Percentiles rank a stretch among this genome's conserved stretches.
Evolutionary conservation across 2,797 vertebrate species (phyloP).

Genomic region (Trichosurus vulpecula): DNA sequence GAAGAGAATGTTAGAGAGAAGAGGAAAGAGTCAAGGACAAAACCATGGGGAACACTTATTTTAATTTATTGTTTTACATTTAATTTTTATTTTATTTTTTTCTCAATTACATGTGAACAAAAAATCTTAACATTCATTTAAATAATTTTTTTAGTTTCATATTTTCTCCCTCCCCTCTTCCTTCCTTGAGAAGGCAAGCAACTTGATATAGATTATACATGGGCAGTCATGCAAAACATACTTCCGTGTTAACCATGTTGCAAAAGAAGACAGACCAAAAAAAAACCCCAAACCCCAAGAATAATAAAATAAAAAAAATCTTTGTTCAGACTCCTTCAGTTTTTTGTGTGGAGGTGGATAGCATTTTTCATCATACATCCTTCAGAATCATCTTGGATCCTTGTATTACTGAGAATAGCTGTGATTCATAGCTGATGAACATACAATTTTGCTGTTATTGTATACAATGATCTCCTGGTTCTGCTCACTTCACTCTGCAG

Average conservation of each 20-base stretch:
- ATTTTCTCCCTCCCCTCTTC: too few species aligned
- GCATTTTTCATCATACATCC: not conserved
- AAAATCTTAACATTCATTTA: too few species aligned
- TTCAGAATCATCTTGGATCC: not conserved
- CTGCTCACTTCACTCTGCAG: not conserved
- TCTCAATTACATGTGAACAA: too few species aligned
- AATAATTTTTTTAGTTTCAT: too few species aligned
- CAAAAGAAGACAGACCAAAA: not conserved
- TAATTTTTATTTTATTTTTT: too few species aligned
- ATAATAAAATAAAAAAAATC: not conserved
- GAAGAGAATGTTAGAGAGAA: not conserved
- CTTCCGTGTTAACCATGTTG: not conserved
- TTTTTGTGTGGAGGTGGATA: not conserved
- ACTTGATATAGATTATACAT: not conserved
- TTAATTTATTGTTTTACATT: not conserved
- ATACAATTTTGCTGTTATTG: not conserved
- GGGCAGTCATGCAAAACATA: not conserved
- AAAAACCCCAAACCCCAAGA: not conserved
- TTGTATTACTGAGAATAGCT: not conserved
- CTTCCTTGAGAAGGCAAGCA: too few species aligned
- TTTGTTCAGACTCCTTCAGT: not conserved
- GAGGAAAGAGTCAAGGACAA: not conserved
- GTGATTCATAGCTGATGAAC: not conserved
- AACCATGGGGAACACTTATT: not conserved
- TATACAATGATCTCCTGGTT: not conserved